phyloP scores from a whole-genome alignment of 2,797 vertebrate genomes.

The Oreochromis mossambicus region DNA sequence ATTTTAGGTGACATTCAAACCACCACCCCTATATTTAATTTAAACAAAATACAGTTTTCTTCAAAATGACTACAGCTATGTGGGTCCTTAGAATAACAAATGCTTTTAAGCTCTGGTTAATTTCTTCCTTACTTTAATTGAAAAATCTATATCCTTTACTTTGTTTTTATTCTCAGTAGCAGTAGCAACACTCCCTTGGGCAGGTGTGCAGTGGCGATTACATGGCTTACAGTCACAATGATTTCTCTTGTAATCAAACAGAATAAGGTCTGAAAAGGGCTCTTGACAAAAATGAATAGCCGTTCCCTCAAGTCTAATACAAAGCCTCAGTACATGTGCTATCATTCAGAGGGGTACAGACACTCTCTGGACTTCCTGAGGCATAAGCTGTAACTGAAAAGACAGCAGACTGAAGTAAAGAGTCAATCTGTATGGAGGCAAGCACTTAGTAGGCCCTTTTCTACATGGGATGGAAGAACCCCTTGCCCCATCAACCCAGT shows the following conservation, averaged over 20 bases:
- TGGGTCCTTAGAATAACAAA: neutral
- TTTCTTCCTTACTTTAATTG: neutral
- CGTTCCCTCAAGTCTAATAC: slow-evolving; percentile 25
- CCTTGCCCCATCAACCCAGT: neutral
- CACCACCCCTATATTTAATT: neutral
- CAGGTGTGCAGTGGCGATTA: slow-evolving; percentile 20
- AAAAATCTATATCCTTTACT: neutral
- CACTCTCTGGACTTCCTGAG: neutral
- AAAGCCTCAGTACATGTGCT: slow-evolving; percentile 8
- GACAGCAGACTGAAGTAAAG: neutral
- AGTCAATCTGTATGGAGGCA: neutral
- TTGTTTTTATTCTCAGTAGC: neutral
- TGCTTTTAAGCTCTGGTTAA: neutral
- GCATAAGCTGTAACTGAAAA: neutral
- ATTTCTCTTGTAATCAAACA: slow-evolving; percentile 41
- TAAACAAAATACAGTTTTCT: neutral
- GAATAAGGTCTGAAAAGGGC: slow-evolving; percentile 30
- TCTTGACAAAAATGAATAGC: slow-evolving; percentile 20
- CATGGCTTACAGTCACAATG: slow-evolving; percentile 22
- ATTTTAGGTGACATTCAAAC: neutral
- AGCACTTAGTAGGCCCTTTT: neutral
- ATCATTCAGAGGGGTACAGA: slow-evolving; percentile 14
- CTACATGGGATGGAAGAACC: neutral
- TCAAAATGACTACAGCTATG: neutral
- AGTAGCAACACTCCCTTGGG: neutral